phyloP scores from a whole-genome alignment of 2,797 vertebrate species.

The Coracias cyanogaster region DNA sequence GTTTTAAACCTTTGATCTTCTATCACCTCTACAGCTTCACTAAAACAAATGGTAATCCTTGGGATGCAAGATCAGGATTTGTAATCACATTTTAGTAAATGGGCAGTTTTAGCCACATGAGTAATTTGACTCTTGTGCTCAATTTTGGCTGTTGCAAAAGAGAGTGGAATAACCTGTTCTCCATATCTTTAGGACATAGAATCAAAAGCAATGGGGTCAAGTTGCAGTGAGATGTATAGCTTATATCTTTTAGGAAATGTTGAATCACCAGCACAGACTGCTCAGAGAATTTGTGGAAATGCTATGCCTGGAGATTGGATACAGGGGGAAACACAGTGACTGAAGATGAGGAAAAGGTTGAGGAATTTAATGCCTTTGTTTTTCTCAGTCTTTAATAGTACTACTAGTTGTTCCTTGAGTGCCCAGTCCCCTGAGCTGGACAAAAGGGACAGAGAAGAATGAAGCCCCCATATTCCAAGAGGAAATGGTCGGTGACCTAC shows the following conservation, averaged over 20 bases:
- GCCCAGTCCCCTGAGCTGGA: too few species aligned
- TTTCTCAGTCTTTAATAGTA: too few species aligned
- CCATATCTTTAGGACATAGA: not conserved
- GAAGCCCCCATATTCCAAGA: not conserved
- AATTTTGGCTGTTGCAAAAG: not conserved
- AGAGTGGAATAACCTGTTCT: not conserved
- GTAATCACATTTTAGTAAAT: not conserved
- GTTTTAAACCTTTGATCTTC: not conserved
- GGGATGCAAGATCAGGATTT: not conserved
- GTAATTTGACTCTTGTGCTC: not conserved
- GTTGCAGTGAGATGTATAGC: not conserved
- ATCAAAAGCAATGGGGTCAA: not conserved
- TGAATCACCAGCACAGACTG: not conserved
- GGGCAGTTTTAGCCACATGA: not conserved
- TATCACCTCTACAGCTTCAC: not conserved
- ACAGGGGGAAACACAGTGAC: too few species aligned
- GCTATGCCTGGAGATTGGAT: not conserved
- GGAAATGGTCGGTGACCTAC: not conserved
- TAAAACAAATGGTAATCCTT: not conserved
- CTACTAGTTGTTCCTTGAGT: too few species aligned
- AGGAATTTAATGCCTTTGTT: too few species aligned
- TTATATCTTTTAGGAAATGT: not conserved
- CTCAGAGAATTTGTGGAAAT: constrained; percentile 7
- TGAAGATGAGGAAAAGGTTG: too few species aligned
- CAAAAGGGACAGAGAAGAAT: not conserved